A percentile compares a stretch with the other conserved stretches of the same genome.
phyloP scores from a whole-genome alignment of 64 coral and sea anemone genomes.

The Montipora efflorescens region DNA sequence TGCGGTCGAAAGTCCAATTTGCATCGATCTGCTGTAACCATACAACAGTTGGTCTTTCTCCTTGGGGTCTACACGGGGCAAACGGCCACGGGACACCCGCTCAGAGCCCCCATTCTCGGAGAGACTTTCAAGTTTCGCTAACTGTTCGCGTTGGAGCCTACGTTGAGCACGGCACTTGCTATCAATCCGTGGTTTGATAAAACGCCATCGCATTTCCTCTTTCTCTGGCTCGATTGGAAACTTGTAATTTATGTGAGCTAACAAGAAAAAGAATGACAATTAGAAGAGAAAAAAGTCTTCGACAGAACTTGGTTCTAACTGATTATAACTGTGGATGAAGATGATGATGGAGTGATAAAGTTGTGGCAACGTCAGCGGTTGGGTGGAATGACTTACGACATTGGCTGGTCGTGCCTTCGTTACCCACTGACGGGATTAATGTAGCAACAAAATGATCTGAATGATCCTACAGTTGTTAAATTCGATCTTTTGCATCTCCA shows the following conservation, averaged over 20 bases:
- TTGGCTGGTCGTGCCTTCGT: no score
- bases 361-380: no score
- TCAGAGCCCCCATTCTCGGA: not conserved
- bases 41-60: conserved; percentile 79
- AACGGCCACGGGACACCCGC: conserved; percentile 10
- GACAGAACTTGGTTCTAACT: not conserved
- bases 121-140: conserved; percentile 32
- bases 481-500: no score
- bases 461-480: no score
- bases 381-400: no score
- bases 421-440: no score
- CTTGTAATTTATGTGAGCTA: conserved; percentile 94
- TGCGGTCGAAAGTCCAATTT: not conserved
- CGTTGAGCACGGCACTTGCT: conserved; percentile 94
- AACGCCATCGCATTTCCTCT: conserved; percentile 90
- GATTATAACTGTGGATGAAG: no score
- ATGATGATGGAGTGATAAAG: no score
- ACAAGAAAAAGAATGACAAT: not conserved
- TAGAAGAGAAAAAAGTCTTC: not conserved
- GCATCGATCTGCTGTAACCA: conserved; percentile 49
- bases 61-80: conserved; percentile 64
- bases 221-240: conserved; percentile 88
- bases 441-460: no score
- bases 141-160: conserved; percentile 81
- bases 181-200: conserved; percentile 92